Evolutionary conservation across 2,888 invertebrate species (phyloP).

Genomic region (Digitonthophagus gazella): DNA sequence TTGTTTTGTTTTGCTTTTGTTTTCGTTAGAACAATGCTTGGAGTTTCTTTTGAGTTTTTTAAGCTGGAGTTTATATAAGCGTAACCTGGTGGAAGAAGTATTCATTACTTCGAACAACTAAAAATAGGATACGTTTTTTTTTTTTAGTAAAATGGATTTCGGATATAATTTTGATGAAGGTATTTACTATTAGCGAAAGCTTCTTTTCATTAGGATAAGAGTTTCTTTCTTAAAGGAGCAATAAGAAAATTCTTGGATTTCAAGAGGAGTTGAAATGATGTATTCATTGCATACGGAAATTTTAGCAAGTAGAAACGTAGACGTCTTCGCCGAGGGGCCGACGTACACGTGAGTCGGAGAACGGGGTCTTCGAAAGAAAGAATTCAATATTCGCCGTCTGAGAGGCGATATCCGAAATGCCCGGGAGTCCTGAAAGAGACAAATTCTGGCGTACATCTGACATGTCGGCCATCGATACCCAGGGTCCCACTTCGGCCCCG

Average conservation of each 20-base stretch:
- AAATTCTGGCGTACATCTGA: neutral
- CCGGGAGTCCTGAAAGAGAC: neutral
- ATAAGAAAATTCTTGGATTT: no score
- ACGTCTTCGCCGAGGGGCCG: neutral
- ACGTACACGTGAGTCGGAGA: neutral
- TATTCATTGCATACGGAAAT: neutral
- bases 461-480: neutral
- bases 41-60: neutral
- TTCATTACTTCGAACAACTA: neutral
- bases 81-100: neutral
- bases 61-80: neutral
- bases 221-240: no score
- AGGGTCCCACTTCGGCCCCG: neutral
- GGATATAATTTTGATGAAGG: no score
- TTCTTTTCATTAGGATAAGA: no score
- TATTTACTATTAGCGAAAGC: no score
- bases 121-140: neutral
- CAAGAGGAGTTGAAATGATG: no score
- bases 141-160: no score
- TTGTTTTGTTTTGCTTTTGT: no score
- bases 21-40: neutral
- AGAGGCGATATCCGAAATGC: neutral
- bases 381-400: neutral
- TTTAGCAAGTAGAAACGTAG: no score
- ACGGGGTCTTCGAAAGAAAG: neutral